Conservation (phyloP, 2,113 vertebrate species). For the Hiodon tergisus region DNA sequence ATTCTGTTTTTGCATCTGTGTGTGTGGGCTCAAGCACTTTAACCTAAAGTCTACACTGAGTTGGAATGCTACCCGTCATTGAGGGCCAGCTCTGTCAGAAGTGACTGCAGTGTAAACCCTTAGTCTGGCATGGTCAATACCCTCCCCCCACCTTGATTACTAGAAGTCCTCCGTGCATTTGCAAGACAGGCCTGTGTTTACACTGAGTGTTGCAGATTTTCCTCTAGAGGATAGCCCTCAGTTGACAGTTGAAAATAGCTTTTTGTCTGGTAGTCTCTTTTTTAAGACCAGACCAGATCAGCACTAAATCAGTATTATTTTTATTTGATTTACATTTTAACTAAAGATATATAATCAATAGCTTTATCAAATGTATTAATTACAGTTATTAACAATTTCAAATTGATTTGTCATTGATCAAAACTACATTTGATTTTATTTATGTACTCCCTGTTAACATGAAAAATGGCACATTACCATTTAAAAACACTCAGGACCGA, state of each 20-base stretch:
- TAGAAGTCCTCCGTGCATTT: background rate
- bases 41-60: too few species aligned
- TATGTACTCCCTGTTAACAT: too few species aligned
- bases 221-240: background rate
- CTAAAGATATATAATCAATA: background rate
- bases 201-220: background rate
- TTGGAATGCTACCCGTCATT: too few species aligned
- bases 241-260: background rate
- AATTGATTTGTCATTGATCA: slow-evolving; percentile 30
- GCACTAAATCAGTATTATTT: background rate
- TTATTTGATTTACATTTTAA: too few species aligned
- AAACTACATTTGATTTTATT: slow-evolving; percentile 14
- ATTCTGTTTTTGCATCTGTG: too few species aligned
- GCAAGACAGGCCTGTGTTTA: background rate
- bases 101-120: background rate
- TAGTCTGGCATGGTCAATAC: background rate
- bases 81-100: background rate
- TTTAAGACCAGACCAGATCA: background rate
- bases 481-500: slow-evolving; percentile 14
- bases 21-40: too few species aligned
- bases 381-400: background rate
- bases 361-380: slow-evolving; percentile 24
- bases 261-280: too few species aligned
- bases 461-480: too few species aligned
- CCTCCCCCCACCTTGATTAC: background rate